These are phyloP conservation scores for Calycopis cecrops DNA, from an alignment of 1,140 invertebrate genomes.

Conservation along the genomic window DNA sequence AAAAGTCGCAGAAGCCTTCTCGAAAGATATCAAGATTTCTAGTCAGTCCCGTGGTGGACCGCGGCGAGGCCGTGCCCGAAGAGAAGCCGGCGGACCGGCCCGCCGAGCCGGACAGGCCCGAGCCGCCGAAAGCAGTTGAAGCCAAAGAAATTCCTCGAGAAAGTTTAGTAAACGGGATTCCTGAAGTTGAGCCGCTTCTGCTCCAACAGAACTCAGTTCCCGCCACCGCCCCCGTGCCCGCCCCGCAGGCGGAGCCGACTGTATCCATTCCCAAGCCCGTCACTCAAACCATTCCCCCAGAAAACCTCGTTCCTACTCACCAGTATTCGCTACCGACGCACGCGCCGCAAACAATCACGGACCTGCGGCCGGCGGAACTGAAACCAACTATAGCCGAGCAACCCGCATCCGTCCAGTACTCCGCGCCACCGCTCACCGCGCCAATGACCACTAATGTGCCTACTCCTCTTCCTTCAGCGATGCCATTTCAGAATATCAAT, in stretches of 20 bases:
- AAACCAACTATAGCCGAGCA: constrained; percentile 21
- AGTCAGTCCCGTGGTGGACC: constrained; percentile 83
- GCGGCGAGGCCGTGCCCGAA: constrained; percentile 52
- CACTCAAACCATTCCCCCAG: constrained; percentile 34
- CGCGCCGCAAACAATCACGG: constrained; percentile 34
- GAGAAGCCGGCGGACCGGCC: constrained; percentile 27
- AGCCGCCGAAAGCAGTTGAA: constrained; percentile 11
- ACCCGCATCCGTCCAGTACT: constrained; percentile 18
- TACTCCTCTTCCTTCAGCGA: constrained; percentile 26
- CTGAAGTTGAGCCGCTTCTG: constrained; percentile 4
- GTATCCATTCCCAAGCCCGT: constrained; percentile 20
- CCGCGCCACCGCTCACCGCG: constrained; percentile 27
- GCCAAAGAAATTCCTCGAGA: not conserved
- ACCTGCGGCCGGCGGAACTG: constrained; percentile 32
- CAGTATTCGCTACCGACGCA: constrained; percentile 47
- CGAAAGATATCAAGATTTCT: constrained; percentile 87
- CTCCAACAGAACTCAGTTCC: not conserved
- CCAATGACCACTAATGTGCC: constrained; percentile 29
- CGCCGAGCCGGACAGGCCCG: constrained; percentile 26
- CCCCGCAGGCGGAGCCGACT: constrained; percentile 25
- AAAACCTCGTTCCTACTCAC: constrained; percentile 47
- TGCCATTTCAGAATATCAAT: constrained; percentile 37
- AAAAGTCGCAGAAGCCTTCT: constrained; percentile 68
- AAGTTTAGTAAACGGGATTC: constrained; percentile 24
- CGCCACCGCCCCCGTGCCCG: constrained; percentile 8